Evolutionary conservation across 2,888 invertebrate genomes (phyloP), one percentile per base, ranked within the genome.

Genomic region (Apotomis betuletana): DNA sequence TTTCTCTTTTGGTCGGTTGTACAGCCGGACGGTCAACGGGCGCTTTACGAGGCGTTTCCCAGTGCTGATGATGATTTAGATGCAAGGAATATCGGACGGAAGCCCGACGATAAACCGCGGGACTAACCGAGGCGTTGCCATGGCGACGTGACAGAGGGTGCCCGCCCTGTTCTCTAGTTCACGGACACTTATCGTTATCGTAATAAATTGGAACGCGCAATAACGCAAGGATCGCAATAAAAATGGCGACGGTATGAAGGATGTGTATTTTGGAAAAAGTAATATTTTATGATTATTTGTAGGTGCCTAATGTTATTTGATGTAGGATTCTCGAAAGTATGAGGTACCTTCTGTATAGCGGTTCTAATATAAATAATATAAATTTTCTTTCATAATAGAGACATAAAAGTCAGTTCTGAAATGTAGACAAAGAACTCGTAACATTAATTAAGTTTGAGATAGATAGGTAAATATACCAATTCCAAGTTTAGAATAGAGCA

Each of bases 61-160:
- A 87, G 79, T 84, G 75, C 86, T 91, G 91, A 93, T 91, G 90
- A 91, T 92, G 92, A 92, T 92, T 91, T 92, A 92, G 90, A 90
- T 90, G 91, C 90, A 89, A 86, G 88, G 85, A 88, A 87, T 85
- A 88, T 87, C 84, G 86, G 86, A 80, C 89, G 90, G 89, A 90
- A 89, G 85, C 82, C 81, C 78, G 79, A 79, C 85, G 85, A 86
- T 87, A 86, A 86, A 85, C 83, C 84, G 86, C 85, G 86, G 86
- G 81, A 83, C 67, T 67, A 69, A 69, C 69, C 76, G 76, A 77
- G 74, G 69, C 79, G 91, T 92, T 81, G 82, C 83, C 85, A 87
- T 90, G 84, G 84, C 83, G 83, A 92, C 89, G 76, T 71, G 73
- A 15, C 55, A 55, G 77, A 75, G 77, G 76, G 75, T 75, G 77